Base-by-base conservation (phyloP, 2,888 invertebrate genomes). In the Drosophila barbarae region DNA sequence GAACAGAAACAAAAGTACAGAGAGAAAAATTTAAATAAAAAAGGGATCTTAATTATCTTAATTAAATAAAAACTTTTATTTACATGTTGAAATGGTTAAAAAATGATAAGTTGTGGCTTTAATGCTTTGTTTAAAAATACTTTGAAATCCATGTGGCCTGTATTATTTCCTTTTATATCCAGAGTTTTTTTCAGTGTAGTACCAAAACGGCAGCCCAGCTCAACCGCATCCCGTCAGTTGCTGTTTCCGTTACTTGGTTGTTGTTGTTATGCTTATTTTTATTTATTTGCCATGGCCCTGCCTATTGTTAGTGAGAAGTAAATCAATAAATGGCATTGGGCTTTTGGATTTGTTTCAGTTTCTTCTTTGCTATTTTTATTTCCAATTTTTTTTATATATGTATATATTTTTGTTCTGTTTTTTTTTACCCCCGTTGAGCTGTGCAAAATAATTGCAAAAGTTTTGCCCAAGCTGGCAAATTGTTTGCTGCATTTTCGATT, bases 401-500 rank as follows among this genome's bases (percentile, higher is more conserved):
- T 23, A 21, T 46, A 2, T 58, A 38, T 32, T 38, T 38, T n/a
- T 21, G 12, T 26, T 35, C 21, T 54, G n/a, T 5, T 42, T 55
- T 55, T 56, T 71, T 68, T 21, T 46, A 68, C 36, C 41, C 46
- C 36, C 32, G 42, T 65, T 52, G 52, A 57, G 55, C 52, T 47
- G 53, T 67, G 66, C 54, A 71, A 72, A 82, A 81, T 82, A 81
- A 81, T 81, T 82, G 83, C 80, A 55, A 81, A 81, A 84, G 72
- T 81, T 71, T 82, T 82, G 68, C 69, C 68, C 67, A 69, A 81
- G 77, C 77, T 65, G 71, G 71, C 74, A 83, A 84, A 84, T 73
- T 77, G 79, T 82, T 82, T 74, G 75, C 77, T 79, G 85, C 85
- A 82, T 84, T 84, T 84, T 84, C 81, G 81, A 84, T 81, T 83